phyloP scores from a whole-genome alignment of 1,140 invertebrate species.

The Trichonephila clavipes region DNA sequence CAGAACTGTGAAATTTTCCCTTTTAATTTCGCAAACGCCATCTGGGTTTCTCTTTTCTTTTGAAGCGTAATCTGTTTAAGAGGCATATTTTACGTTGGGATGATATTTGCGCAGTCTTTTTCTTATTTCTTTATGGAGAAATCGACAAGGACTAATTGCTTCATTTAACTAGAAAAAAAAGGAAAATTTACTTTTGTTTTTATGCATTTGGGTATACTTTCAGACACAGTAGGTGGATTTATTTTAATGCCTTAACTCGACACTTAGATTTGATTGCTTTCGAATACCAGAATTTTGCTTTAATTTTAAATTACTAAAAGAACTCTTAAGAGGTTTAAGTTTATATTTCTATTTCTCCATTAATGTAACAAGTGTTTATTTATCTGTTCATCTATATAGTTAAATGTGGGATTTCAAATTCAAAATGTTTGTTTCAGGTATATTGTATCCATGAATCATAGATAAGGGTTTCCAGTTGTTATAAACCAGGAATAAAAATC shows the following conservation, averaged over 20 bases:
- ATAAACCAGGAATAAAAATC: no score
- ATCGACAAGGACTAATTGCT: conserved; percentile 31
- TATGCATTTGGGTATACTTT: not conserved
- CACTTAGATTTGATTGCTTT: not conserved
- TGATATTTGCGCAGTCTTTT: conserved; percentile 1
- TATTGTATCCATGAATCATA: no score
- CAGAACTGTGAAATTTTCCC: conserved; percentile 17
- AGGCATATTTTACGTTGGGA: conserved; percentile 14
- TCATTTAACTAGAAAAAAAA: conserved; percentile 12
- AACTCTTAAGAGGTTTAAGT: not conserved
- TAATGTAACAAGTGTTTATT: no score
- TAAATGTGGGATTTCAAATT: no score
- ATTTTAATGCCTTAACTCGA: not conserved
- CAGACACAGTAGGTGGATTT: not conserved
- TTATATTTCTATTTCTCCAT: no score
- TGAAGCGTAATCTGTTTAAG: conserved; percentile 34
- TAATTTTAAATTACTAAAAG: not conserved
- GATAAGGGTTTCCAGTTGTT: no score
- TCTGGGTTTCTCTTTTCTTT: conserved; percentile 13
- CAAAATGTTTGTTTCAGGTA: no score
- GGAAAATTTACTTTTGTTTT: no score
- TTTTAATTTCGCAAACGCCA: conserved; percentile 36
- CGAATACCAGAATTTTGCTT: not conserved
- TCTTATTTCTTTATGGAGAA: not conserved
- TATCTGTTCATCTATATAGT: no score